These are phyloP conservation scores for Anthonomus grandis DNA, from an alignment of 1,140 invertebrate species.

Conservation along the genomic window DNA sequence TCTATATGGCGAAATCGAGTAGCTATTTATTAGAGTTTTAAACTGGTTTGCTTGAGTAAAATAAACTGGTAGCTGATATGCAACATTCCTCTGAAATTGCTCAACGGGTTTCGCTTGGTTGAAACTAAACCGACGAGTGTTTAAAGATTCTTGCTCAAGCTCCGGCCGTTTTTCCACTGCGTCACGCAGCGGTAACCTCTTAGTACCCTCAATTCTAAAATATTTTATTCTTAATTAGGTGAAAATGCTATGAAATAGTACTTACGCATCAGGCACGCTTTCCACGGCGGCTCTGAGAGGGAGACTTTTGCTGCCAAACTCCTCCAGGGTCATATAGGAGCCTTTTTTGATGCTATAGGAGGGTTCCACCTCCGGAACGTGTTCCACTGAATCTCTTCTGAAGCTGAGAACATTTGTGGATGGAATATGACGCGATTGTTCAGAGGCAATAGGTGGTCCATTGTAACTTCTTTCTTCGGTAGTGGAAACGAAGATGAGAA, in stretches of 20 bases:
- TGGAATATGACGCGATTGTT: slow-evolving; percentile 34
- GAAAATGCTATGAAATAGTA: slow-evolving; percentile 18
- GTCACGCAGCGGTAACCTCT: slow-evolving; percentile 57
- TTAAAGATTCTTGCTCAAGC: slow-evolving; percentile 46
- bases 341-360: neutral
- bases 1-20: slow-evolving; percentile 30
- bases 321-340: slow-evolving; percentile 26
- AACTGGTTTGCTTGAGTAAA: slow-evolving; percentile 28
- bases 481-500: slow-evolving; percentile 15
- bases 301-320: slow-evolving; percentile 47
- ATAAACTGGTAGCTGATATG: neutral
- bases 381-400: slow-evolving; percentile 57
- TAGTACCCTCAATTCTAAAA: slow-evolving; percentile 30
- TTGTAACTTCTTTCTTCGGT: slow-evolving; percentile 20
- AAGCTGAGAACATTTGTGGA: slow-evolving; percentile 45
- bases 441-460: neutral
- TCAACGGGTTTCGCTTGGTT: slow-evolving; percentile 2
- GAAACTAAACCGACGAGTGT: neutral
- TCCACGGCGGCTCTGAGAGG: slow-evolving; percentile 60
- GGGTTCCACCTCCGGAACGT: slow-evolving; percentile 19
- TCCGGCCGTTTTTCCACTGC: slow-evolving; percentile 64
- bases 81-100: no score
- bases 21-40: slow-evolving; percentile 21
- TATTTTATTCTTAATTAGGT: neutral
- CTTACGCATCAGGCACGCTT: slow-evolving; percentile 51